phyloP scores from a whole-genome alignment of 2,888 invertebrate species.

The Sinelater perroti region DNA sequence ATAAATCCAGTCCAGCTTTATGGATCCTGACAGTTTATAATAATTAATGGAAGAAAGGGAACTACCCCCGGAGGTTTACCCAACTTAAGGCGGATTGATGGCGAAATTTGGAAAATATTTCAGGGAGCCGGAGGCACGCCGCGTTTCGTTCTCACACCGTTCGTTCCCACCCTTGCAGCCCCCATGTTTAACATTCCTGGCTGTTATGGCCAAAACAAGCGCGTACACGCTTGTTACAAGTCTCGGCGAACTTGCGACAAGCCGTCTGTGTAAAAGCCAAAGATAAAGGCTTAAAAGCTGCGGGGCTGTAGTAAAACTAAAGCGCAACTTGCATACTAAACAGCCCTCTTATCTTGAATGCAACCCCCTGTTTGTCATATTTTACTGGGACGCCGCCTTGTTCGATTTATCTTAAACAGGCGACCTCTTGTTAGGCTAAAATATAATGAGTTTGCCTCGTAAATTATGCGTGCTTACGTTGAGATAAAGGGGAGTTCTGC shows the following conservation, averaged over 20 bases:
- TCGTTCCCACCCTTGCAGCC: not conserved
- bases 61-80: conserved; percentile 25
- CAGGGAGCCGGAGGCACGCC: not conserved
- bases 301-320: too few relatives aligned
- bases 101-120: conserved; percentile 20
- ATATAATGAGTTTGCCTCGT: conserved; percentile 9
- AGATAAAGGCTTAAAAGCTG: too few relatives aligned
- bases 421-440: conserved; percentile 5
- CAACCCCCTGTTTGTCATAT: not conserved
- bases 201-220: not conserved
- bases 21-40: conserved; percentile 36
- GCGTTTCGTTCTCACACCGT: conserved; percentile 18
- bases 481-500: not conserved
- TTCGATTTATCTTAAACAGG: conserved; percentile 20
- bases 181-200: not conserved
- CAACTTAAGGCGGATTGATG: conserved; percentile 25
- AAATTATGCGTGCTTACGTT: conserved; percentile 19
- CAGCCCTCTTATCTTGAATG: too few relatives aligned
- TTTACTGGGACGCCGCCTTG: not conserved
- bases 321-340: too few relatives aligned
- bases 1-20: conserved; percentile 36
- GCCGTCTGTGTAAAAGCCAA: too few relatives aligned
- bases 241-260: too few relatives aligned
- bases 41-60: conserved; percentile 34
- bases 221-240: too few relatives aligned